phyloP scores from a whole-genome alignment of 2,888 invertebrate species.

The Drosophila demipolita region DNA sequence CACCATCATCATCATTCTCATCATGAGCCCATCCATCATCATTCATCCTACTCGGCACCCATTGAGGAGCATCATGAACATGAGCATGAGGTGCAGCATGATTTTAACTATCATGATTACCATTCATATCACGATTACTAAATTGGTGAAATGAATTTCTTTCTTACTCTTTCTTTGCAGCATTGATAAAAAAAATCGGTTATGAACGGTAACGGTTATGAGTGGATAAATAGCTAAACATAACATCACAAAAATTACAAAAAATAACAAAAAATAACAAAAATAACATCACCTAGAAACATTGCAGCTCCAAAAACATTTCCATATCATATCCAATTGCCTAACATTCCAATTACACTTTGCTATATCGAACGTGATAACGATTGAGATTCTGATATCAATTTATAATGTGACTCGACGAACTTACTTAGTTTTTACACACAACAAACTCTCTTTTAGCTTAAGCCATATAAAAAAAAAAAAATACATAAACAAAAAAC shows the following conservation, averaged over 20 bases:
- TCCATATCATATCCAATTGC: slow-evolving; percentile 53
- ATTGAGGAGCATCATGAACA: slow-evolving; percentile 74
- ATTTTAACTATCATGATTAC: slow-evolving; percentile 82
- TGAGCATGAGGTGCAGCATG: slow-evolving; percentile 84
- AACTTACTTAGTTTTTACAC: slow-evolving; percentile 64
- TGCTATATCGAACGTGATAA: slow-evolving; percentile 74
- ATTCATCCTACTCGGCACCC: slow-evolving; percentile 66
- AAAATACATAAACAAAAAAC: slow-evolving; percentile 24
- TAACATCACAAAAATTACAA: slow-evolving; percentile 12
- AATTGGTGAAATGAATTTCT: slow-evolving; percentile 66
- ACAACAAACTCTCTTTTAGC: slow-evolving; percentile 54
- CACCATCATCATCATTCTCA: slow-evolving; percentile 72
- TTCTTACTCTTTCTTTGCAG: slow-evolving; percentile 77
- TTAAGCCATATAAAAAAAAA: slow-evolving; percentile 57
- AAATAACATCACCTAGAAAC: slow-evolving; percentile 17
- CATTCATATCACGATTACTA: slow-evolving; percentile 74
- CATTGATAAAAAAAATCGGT: slow-evolving; percentile 66
- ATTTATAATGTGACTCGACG: slow-evolving; percentile 54
- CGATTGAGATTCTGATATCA: slow-evolving; percentile 75
- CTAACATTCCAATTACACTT: slow-evolving; percentile 51
- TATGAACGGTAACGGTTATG: slow-evolving; percentile 54
- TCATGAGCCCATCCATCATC: slow-evolving; percentile 73
- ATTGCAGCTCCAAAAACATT: slow-evolving; percentile 24
- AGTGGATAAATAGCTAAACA: slow-evolving; percentile 46
- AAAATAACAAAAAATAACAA: slow-evolving; percentile 1